These are phyloP conservation scores for Peucedramus taeniatus DNA, from an alignment of 2,113 vertebrate genomes.

Conservation along the genomic window DNA sequence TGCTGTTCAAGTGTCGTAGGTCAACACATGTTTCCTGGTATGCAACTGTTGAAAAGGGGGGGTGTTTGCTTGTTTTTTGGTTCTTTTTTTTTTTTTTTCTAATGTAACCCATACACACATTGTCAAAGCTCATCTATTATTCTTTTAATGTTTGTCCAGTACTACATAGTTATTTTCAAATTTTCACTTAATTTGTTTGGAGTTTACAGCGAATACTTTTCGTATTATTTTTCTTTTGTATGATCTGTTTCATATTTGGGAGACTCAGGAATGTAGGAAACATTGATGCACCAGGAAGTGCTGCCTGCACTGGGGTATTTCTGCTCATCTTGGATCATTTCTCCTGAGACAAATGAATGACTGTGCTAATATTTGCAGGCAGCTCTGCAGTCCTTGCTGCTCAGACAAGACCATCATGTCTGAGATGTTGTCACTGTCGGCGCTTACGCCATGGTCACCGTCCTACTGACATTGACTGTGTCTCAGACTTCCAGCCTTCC, in stretches of 20 bases:
- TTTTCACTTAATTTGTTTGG: slow-evolving; percentile 60
- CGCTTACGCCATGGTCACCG: accelerated
- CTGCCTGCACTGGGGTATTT: slow-evolving; percentile 8
- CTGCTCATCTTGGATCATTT: slow-evolving; percentile 42
- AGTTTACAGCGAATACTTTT: slow-evolving; percentile 32
- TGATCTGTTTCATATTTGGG: slow-evolving; percentile 56
- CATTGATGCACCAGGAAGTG: slow-evolving; percentile 33
- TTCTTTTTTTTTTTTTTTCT: background rate
- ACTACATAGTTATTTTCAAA: slow-evolving; percentile 36
- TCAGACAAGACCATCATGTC: background rate
- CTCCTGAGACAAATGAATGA: slow-evolving; percentile 34
- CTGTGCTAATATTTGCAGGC: background rate
- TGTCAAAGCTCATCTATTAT: slow-evolving; percentile 19
- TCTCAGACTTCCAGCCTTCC: background rate
- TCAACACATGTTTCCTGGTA: slow-evolving; percentile 59
- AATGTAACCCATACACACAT: slow-evolving; percentile 13
- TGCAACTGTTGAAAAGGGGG: background rate
- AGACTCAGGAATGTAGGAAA: slow-evolving; percentile 46
- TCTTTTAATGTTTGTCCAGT: slow-evolving; percentile 44
- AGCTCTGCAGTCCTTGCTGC: background rate
- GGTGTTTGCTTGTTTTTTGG: background rate
- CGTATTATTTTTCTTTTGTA: background rate
- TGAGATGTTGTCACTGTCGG: background rate
- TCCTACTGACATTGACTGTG: background rate
- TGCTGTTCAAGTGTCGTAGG: background rate